Conservation (phyloP, 2,888 invertebrate genomes). For the Vanessa cardui region DNA sequence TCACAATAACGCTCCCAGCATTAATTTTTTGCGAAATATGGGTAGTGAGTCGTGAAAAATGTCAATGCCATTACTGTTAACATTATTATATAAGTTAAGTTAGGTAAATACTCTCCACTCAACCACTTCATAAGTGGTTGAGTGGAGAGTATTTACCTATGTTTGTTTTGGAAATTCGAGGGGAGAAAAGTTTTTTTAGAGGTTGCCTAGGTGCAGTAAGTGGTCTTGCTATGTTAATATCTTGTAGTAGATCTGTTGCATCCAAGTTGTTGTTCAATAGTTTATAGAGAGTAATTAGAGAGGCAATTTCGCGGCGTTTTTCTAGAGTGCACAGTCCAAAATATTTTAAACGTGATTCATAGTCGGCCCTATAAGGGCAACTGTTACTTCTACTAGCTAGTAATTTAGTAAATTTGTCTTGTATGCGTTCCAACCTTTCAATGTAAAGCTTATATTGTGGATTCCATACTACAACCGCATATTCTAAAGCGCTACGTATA, state of each 20-base stretch:
- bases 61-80: background rate
- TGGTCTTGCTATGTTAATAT: background rate
- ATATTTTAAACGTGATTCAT: background rate
- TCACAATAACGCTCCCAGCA: too few species aligned
- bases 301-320: background rate
- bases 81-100: background rate
- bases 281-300: background rate
- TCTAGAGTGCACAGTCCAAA: constrained; percentile 1
- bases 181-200: background rate
- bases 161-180: background rate
- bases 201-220: background rate
- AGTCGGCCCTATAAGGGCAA: background rate
- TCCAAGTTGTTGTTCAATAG: background rate
- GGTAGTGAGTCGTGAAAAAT: background rate
- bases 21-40: too few species aligned
- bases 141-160: background rate
- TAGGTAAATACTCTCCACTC: too few species aligned
- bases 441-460: background rate
- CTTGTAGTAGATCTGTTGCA: background rate
- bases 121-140: too few species aligned
- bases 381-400: background rate
- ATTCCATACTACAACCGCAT: constrained; percentile 25
- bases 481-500: constrained; percentile 25
- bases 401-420: background rate
- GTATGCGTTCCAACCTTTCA: too few species aligned